Conservation (phyloP, 2,797 vertebrate species). For the Cynopterus sphinx region DNA sequence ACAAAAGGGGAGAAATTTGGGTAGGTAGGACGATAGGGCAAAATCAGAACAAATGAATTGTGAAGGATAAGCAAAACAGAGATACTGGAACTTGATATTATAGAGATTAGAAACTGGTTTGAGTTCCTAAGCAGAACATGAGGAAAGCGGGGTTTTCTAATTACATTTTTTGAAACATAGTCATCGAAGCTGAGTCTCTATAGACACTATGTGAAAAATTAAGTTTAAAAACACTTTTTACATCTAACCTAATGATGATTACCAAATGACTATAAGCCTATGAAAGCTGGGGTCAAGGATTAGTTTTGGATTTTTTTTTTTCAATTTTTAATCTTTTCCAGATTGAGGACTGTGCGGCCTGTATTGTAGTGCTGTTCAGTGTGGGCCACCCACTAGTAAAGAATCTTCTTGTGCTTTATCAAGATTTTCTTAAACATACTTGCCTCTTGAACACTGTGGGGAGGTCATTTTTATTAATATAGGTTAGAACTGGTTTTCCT, state of each 20-base stretch:
- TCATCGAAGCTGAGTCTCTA: background rate
- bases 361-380: background rate
- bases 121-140: background rate
- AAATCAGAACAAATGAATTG: background rate
- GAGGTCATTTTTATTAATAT: background rate
- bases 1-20: background rate
- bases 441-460: background rate
- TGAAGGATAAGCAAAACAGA: fast-evolving
- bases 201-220: background rate
- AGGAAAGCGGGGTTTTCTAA: background rate
- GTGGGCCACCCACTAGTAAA: background rate
- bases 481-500: background rate
- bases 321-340: background rate
- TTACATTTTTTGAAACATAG: background rate
- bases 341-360: background rate
- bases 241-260: background rate
- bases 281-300: background rate
- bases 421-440: background rate
- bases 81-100: background rate
- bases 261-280: background rate
- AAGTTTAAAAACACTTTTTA: background rate
- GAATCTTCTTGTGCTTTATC: background rate
- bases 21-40: background rate
- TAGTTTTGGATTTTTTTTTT: background rate
- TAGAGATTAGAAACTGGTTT: background rate